These are phyloP conservation scores for Ormyrus thymus DNA, from an alignment of 2,888 invertebrate genomes.

Conservation along the genomic window DNA sequence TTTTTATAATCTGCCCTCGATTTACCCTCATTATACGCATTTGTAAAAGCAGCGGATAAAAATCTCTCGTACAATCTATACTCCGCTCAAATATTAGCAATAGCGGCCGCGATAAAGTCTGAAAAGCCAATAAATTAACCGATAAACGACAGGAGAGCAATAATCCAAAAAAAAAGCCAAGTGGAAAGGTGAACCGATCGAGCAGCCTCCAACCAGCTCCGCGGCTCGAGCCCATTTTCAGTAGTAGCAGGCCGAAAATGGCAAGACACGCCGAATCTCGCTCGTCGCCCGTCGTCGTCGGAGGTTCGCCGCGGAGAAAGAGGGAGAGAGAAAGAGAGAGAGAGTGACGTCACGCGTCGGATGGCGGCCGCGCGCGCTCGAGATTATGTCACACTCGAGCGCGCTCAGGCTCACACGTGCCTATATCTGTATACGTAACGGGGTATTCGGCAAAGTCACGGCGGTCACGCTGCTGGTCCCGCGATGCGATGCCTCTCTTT, in stretches of 20 bases:
- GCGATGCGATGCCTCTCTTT: background rate
- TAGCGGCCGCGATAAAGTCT: no score
- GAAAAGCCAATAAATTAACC: background rate
- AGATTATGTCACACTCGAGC: conserved; percentile 51
- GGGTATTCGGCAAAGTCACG: conserved; percentile 49
- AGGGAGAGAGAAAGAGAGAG: no score
- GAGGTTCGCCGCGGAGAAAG: no score
- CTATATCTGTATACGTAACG: background rate
- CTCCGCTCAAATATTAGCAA: no score
- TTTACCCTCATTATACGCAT: conserved; percentile 9
- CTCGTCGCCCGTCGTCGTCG: background rate
- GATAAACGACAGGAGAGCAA: background rate
- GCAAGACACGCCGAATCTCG: conserved; percentile 27
- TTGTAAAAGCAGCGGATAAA: background rate
- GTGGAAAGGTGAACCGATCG: background rate
- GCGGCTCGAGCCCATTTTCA: conserved; percentile 19
- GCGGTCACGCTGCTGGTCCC: conserved; percentile 42
- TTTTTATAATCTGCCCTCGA: background rate
- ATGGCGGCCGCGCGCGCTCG: conserved; percentile 8
- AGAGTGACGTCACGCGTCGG: conserved; percentile 29
- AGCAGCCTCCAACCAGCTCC: background rate
- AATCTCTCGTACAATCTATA: background rate
- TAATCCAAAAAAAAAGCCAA: background rate
- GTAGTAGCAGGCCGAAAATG: conserved; percentile 39
- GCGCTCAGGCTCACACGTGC: background rate